Base-by-base conservation (phyloP, 1,140 invertebrate species). In the Hycleus cichorii region DNA sequence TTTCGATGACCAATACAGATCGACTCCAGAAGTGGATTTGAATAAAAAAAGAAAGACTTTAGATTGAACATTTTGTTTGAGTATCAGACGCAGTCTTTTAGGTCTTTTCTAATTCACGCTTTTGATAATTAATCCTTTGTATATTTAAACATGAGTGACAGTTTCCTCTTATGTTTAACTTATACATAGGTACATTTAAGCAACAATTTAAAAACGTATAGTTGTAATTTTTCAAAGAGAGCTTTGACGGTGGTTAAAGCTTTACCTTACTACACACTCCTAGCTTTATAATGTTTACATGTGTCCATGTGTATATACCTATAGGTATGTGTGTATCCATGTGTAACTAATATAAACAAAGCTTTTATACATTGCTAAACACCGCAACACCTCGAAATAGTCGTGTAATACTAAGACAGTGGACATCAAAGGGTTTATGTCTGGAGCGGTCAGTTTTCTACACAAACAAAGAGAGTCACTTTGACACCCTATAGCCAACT, bases 341-440 rank as follows among this genome's bases (percentile, higher is more conserved):
- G 52, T 43, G 46, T 46, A 38, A 47, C 39, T 49, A 55, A 32
- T 11, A 48, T 51, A 69, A 65, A 59, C 60, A 66, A 62, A 60
- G 65, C 55, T 49, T 67, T 66, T 64, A 68, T 69, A 68, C 67
- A 70, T 70, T 68, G 67, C 68, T 69, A 67, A 69, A 65, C 65
- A 68, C 69, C 69, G 62, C 69, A 71, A 71, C 69, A 69, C 68
- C 68, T 70, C 65, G 59, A 62, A 66, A 66, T 64, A 65, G 63
- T 66, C 61, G 49, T 62, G 69, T 71, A 69, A 71, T 64, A 70
- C 65, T 70, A 71, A 71, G 69, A 71, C 66, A 69, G 64, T 65
- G 67, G 69, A 71, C 68, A 71, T 71, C 69, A 71, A 71, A 71
- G 69, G 62, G 49, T 47, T 49, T 60, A 67, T 65, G 68, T 69